phyloP scores from a whole-genome alignment of 2,888 invertebrate species.

The Lochmaea capreae region DNA sequence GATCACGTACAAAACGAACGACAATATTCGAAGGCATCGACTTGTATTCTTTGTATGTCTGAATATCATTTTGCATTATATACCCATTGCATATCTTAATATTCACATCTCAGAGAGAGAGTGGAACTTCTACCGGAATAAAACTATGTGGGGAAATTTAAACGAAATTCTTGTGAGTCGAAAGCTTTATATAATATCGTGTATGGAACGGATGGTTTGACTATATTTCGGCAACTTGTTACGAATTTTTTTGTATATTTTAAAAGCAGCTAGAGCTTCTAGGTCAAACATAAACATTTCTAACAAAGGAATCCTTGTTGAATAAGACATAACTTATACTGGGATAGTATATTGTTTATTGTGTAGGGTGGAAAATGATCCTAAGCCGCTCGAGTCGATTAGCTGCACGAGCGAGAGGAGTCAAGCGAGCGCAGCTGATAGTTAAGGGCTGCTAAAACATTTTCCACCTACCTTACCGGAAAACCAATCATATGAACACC shows the following conservation, averaged over 20 bases:
- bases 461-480: no score
- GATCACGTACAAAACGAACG: constrained; percentile 28
- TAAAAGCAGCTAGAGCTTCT: no score
- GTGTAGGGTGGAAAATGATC: no score
- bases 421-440: no score
- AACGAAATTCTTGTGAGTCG: constrained; percentile 13
- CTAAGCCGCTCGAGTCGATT: no score
- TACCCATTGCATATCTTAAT: constrained; percentile 32
- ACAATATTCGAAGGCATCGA: constrained; percentile 12
- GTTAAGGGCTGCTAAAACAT: no score
- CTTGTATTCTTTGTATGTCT: constrained; percentile 8
- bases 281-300: no score
- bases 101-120: constrained; percentile 22
- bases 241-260: not conserved
- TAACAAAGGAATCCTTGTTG: no score
- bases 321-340: no score
- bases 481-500: no score
- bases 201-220: not conserved
- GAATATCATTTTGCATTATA: constrained; percentile 34
- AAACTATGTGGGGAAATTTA: constrained; percentile 18
- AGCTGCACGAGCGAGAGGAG: no score
- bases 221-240: not conserved
- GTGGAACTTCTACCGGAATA: constrained; percentile 11
- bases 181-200: constrained; percentile 26
- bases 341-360: no score